Evolutionary conservation across 2,888 invertebrate genomes (phyloP).

Genomic region (Linnaemya vulpina): DNA sequence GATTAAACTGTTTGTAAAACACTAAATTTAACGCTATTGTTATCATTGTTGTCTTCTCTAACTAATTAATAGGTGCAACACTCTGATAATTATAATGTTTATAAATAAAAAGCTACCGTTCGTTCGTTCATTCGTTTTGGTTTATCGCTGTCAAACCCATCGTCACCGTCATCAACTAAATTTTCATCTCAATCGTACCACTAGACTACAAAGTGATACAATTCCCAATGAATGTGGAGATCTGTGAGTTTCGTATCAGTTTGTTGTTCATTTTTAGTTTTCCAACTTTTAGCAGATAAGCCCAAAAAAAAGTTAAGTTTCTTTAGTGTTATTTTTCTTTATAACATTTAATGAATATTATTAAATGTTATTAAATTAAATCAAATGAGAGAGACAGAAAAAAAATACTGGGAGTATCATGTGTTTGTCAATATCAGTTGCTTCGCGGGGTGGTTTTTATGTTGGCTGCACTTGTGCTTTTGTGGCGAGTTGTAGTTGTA

Average conservation of each 20-base stretch:
- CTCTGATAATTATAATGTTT: conserved; percentile 54
- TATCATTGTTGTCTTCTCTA: conserved; percentile 63
- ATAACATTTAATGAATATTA: not conserved
- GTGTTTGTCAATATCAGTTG: conserved; percentile 14
- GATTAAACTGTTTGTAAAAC: conserved; percentile 71
- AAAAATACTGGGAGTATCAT: conserved; percentile 1
- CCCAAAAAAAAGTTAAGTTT: conserved; percentile 42
- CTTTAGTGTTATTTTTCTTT: conserved; percentile 1
- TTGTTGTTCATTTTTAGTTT: conserved; percentile 20
- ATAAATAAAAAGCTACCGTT: conserved; percentile 41
- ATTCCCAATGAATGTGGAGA: conserved; percentile 25
- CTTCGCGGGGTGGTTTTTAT: not conserved
- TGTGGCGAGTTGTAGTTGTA: not conserved
- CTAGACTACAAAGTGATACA: conserved; percentile 39
- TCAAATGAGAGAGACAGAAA: conserved; percentile 3
- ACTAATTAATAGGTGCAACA: conserved; percentile 65
- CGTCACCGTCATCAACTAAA: conserved; percentile 33
- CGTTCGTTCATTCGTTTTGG: conserved; percentile 16
- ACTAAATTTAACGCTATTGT: conserved; percentile 70
- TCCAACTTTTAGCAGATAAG: conserved; percentile 31
- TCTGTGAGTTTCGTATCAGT: conserved; percentile 25
- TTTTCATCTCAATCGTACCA: conserved; percentile 44
- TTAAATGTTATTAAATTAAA: conserved; percentile 27
- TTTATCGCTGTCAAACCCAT: conserved; percentile 47
- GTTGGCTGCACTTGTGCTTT: not conserved